A percentile compares a stretch with the other conserved stretches of the same genome.
Conservation (phyloP, 2,888 invertebrate genomes). For the Apamea epomidion region DNA sequence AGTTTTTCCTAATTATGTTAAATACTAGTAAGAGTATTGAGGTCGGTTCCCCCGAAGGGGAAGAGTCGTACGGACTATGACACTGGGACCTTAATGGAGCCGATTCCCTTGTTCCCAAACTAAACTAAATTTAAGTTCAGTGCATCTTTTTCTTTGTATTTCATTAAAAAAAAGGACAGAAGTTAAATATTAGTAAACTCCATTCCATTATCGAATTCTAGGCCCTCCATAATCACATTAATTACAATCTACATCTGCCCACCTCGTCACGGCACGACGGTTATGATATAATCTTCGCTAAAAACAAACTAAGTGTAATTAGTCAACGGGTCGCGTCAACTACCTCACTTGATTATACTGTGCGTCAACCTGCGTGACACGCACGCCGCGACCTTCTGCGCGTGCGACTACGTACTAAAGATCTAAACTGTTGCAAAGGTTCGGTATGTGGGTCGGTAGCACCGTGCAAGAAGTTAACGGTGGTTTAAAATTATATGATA, state of each 20-base stretch:
- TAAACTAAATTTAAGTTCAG: too few species aligned
- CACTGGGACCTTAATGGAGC: too few species aligned
- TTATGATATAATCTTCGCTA: conserved; percentile 20
- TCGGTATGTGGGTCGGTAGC: conserved; percentile 10
- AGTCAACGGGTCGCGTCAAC: conserved; percentile 36
- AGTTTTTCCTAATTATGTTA: too few species aligned
- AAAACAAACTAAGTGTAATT: conserved; percentile 33
- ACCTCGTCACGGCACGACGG: conserved; percentile 1
- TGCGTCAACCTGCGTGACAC: conserved; percentile 31
- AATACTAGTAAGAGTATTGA: too few species aligned
- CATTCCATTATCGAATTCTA: too few species aligned
- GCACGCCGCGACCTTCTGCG: conserved; percentile 46
- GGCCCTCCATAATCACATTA: too few species aligned
- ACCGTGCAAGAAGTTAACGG: not conserved
- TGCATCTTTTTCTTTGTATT: too few species aligned
- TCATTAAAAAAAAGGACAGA: too few species aligned
- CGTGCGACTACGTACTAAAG: conserved; percentile 33
- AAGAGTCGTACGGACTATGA: too few species aligned
- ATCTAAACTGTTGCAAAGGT: conserved; percentile 41
- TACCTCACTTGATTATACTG: not conserved
- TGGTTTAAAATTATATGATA: conserved; percentile 2
- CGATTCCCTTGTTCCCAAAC: too few species aligned
- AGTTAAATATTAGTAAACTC: too few species aligned
- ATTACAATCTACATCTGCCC: not conserved
- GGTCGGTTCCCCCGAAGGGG: too few species aligned